Conservation (phyloP, 2,888 invertebrate genomes). For the Cyclophora albipunctata region DNA sequence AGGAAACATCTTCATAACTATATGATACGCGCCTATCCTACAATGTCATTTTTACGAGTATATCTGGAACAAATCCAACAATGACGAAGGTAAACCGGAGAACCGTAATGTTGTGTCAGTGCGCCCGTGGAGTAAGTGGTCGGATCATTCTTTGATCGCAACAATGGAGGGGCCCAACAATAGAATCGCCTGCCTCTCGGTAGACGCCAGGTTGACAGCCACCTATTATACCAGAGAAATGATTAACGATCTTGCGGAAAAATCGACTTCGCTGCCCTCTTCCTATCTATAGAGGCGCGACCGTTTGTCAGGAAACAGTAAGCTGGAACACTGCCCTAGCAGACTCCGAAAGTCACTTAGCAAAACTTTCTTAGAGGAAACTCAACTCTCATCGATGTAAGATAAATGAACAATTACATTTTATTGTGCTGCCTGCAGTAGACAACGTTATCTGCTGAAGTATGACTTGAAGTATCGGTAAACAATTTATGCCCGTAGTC, state of each 20-base stretch:
- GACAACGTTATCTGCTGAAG: no score
- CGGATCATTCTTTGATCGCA: constrained; percentile 20
- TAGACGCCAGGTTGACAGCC: constrained; percentile 35
- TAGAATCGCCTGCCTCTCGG: constrained; percentile 18
- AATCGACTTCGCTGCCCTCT: constrained; percentile 17
- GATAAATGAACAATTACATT: neutral
- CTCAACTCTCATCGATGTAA: no score
- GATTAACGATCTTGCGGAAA: constrained; percentile 33
- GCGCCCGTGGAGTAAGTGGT: constrained; percentile 8
- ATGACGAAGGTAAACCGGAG: constrained; percentile 5
- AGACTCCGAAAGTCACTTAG: no score
- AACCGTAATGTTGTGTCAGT: constrained; percentile 5
- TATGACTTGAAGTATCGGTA: no score
- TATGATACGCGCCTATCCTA: constrained; percentile 1
- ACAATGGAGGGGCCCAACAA: constrained; percentile 28
- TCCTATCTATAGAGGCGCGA: constrained; percentile 3
- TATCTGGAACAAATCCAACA: constrained; percentile 11
- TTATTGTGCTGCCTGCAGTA: no score
- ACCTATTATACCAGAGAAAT: constrained; percentile 31
- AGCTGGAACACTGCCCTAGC: neutral
- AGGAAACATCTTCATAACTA: constrained; percentile 4
- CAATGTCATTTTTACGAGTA: constrained; percentile 4
- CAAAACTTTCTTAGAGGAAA: no score
- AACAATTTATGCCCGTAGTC: no score
- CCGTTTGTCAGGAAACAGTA: constrained; percentile 8